These are phyloP conservation scores for Leiothrix lutea DNA, from an alignment of 2,113 vertebrate species.

Conservation along the genomic window DNA sequence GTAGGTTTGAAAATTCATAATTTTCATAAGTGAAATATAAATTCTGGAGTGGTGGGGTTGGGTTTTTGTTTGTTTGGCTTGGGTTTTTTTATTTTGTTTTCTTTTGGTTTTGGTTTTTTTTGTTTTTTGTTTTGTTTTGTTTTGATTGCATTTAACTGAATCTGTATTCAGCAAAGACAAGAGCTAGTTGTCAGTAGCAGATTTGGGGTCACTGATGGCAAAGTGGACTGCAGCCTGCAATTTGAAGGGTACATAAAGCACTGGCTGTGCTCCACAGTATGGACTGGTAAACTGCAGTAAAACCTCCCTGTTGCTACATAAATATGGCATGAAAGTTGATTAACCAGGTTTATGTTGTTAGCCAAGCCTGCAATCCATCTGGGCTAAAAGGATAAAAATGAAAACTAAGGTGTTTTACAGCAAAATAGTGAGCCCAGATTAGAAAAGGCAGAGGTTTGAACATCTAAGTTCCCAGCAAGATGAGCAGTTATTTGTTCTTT, in stretches of 20 bases:
- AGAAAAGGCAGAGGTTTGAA: not conserved
- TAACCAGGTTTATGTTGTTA: slow-evolving; percentile 72
- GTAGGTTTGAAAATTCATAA: not conserved
- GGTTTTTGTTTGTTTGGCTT: not conserved
- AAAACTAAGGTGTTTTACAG: slow-evolving; percentile 14
- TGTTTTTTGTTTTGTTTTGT: not conserved
- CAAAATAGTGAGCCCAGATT: not conserved
- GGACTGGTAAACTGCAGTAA: slow-evolving; percentile 52
- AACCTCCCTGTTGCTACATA: slow-evolving; percentile 68
- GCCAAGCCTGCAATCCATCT: slow-evolving; percentile 69
- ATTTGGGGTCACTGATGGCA: slow-evolving; percentile 23
- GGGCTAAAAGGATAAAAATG: slow-evolving; percentile 53
- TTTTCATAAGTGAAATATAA: slow-evolving; percentile 38
- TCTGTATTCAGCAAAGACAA: not conserved
- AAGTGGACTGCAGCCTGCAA: slow-evolving; percentile 46
- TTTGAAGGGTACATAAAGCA: slow-evolving; percentile 68
- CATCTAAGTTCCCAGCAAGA: not conserved
- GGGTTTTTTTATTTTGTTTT: too few species aligned
- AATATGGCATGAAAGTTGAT: slow-evolving; percentile 74
- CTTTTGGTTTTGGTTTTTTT: too few species aligned
- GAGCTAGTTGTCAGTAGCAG: slow-evolving; percentile 22
- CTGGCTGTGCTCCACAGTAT: slow-evolving; percentile 46
- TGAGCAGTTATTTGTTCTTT: not conserved
- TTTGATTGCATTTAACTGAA: slow-evolving; percentile 10
- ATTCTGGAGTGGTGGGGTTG: not conserved